Evolutionary conservation across 2,888 invertebrate species (phyloP), one percentile per base, ranked within the genome.

Genomic region (Lasioglossum figueresi): DNA sequence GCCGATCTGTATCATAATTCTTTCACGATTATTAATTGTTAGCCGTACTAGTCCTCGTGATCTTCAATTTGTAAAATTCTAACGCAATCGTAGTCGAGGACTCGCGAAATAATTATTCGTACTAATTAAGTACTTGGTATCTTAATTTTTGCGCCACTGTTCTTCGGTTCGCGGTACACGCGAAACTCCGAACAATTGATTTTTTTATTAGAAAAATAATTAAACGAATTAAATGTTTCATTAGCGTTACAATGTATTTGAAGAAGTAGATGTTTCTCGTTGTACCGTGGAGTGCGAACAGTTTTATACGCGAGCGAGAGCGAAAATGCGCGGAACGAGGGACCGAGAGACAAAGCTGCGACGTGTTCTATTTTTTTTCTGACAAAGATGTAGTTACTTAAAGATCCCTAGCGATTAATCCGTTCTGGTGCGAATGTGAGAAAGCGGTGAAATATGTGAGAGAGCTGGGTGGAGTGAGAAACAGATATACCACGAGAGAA

Each of bases 371-470:
- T 91, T 91, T 92, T 56, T 56, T 12, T n/a, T 90, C 89, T 86
- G 82, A 88, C 66, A 88, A 86, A 88, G 80, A 74, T 88, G 66
- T 91, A 89, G 87, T 89, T 92, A 92, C 91, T 91, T 91, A 92
- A 91, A 73, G 82, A 87, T 88, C 84, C 72, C 27, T 88, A 88
- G 81, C 68, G 34, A 84, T 85, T 82, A 82, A 86, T 83, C 73
- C 45, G 80, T 84, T 37, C 48, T 31, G 12, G 72, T 43, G 79
- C 37, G 59, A 73, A 37, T 78, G 79, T 19, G 74, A 77, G 56
- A 78, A 34, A 52, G 14, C 43, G 76, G 70, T 34, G 66, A 70
- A 78, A 74, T 63, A 74, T 74, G 73, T 73, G 77, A 12, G 79
- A 73, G 77, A 12, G 31, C 59, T 27, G 40, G 73, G 27, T 63